Evolutionary conservation across 2,113 vertebrate species (phyloP), one percentile per base, ranked within the genome.

Genomic region (Grallaria varia): DNA sequence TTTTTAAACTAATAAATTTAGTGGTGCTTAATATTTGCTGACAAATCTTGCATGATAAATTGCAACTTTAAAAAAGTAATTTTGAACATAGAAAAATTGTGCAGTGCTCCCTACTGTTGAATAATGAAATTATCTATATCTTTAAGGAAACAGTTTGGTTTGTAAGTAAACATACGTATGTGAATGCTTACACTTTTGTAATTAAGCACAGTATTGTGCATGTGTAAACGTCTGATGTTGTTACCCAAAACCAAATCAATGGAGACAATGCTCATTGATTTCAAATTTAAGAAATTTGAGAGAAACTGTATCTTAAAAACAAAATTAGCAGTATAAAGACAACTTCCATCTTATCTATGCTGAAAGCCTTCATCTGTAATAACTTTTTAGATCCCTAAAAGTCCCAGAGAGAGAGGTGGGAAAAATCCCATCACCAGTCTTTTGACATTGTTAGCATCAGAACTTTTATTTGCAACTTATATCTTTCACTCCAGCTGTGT

Each of bases 161-260:
- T 49, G 45, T 56, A 76, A 77, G 18, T 73, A 80, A 62, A 69
- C 4, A 2, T 75, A 14, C 33, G 1, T 52, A 33, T 80, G 60
- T 27, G 15, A 73, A 19, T n/a, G 8, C 10, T 78, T 92, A 42
- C 8, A 21, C 1, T 35, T 92, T 44, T 22, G 5, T 76, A 72
- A 25, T 25, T 68, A 69, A 81, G 31, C 28, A n/a, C 20, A 40
- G 12, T 52, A 25, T 80, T 68, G 27, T 59, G 63, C 18, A 47
- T 1, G 1, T 4, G 4, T 67, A 16, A 80, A 68, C 9, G 6
- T 81, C 45, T 3, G 0, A 64, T 1, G 2, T 25, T 23, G 10
- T 66, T 81, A 44, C 68, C 33, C 58, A 56, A 79, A 94, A 69
- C 18, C 19, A 79, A 73, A 83, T 52, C 44, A 76, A 28, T 6